These are phyloP conservation scores for Agonopterix heracliana DNA, from an alignment of 2,888 invertebrate genomes.

Conservation along the genomic window DNA sequence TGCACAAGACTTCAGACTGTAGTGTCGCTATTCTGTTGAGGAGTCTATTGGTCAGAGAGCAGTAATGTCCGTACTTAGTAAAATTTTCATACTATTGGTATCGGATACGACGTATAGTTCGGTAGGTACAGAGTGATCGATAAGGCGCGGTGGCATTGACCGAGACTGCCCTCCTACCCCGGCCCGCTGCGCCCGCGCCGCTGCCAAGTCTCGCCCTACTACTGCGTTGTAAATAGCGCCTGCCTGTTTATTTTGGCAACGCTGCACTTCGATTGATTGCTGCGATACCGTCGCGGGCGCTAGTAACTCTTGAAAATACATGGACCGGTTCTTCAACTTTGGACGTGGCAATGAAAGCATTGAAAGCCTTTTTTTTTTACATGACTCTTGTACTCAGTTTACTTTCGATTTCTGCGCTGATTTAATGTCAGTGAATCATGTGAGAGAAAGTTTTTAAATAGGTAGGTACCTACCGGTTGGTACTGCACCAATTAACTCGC, in stretches of 20 bases:
- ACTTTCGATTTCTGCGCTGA: constrained; percentile 6
- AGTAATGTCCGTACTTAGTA: too few species aligned
- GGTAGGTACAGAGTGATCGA: constrained; percentile 12
- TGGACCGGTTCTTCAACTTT: constrained; percentile 3
- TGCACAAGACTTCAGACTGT: too few species aligned
- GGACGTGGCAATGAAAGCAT: too few species aligned
- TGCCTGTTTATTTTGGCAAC: constrained; percentile 34
- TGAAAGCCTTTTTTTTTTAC: neutral
- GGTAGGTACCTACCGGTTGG: neutral
- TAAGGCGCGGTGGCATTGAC: constrained; percentile 35
- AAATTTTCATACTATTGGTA: too few species aligned
- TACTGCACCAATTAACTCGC: neutral
- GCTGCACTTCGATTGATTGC: constrained; percentile 7
- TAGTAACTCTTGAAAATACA: neutral
- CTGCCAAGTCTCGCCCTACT: constrained; percentile 18
- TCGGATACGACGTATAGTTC: too few species aligned
- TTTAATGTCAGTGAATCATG: neutral
- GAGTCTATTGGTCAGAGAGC: too few species aligned
- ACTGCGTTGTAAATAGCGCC: constrained; percentile 21
- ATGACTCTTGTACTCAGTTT: neutral
- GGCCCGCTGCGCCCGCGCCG: constrained; percentile 11
- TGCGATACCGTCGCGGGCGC: neutral
- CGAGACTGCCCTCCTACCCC: constrained; percentile 13
- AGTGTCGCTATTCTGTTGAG: too few species aligned
- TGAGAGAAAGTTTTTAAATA: constrained; percentile 3